Base-by-base conservation (phyloP, 2,113 vertebrate genomes). In the Camelus dromedarius region DNA sequence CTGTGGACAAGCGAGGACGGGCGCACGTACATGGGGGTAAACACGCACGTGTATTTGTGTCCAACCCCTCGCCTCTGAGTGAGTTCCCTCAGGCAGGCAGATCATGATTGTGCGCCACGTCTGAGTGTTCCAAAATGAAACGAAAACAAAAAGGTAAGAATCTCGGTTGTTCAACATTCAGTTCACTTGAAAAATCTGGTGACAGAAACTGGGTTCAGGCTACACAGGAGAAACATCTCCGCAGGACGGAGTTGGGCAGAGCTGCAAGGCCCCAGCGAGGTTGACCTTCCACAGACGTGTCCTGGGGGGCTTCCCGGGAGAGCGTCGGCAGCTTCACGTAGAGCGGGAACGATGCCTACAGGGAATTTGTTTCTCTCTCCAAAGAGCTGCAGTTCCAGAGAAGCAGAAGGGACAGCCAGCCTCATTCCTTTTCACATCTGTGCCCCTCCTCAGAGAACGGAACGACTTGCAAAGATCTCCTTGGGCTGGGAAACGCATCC, bases 21-120 rank as follows among this genome's bases (percentile, higher is more conserved):
- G 5, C 19, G 22, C 5, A 46, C 0, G 0, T 35, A 16, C 6
- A 0, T 18, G 3, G 30, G 24, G 54, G 8, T 30, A 24, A 38
- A 24, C 32, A 18, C 4, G 0, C 4, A 6, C 0, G 3, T 58
- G 62, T 1, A 4, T 80, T 30, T 22, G 2, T 30, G 26, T 18
- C 56, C 19, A 19, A 48, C 26, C 28, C 30, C 4, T 15, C 1
- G 5, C 19, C 26, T 0, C 0, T 13, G 6, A 8, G 6, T 7
- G 2, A 58, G 48, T 28, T 77, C 6, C 84, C 18, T 26, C 48
- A 7, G 1, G 8, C 35, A 38, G 9, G 26, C 42, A 42, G 15
- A n/a, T 10, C 19, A 6, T 20, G 52, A 9, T 32, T 18, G 35
- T 0, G 28, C 8, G 42, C 24, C 8, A 10, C 4, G 16, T 24